phyloP scores from a whole-genome alignment of 2,888 invertebrate species.

The Drosophila birchii region DNA sequence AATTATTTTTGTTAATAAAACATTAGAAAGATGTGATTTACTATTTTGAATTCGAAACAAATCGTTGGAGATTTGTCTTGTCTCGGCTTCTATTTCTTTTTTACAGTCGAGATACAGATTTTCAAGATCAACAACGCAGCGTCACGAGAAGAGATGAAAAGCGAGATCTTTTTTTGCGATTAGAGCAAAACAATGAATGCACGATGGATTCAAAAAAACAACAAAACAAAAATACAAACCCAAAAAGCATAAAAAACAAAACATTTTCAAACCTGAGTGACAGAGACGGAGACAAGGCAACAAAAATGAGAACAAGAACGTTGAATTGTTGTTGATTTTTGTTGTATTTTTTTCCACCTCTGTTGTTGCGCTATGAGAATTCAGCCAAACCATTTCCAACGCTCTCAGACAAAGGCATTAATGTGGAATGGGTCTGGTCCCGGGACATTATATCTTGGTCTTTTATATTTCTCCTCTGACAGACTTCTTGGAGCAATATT shows the following conservation, averaged over 20 bases:
- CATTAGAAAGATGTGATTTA: slow-evolving; percentile 45
- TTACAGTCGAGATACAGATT: slow-evolving; percentile 48
- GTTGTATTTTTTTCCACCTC: slow-evolving; percentile 18
- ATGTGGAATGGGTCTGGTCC: slow-evolving; percentile 59
- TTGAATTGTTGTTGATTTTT: slow-evolving; percentile 58
- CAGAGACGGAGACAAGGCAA: slow-evolving; percentile 48
- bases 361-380: slow-evolving; percentile 70
- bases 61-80: slow-evolving; percentile 26
- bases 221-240: slow-evolving; percentile 46
- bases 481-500: slow-evolving; percentile 53
- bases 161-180: slow-evolving; percentile 75
- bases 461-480: slow-evolving; percentile 49
- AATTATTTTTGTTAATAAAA: too few relatives aligned
- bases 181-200: slow-evolving; percentile 77
- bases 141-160: slow-evolving; percentile 78
- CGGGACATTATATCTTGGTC: slow-evolving; percentile 32
- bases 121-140: slow-evolving; percentile 80
- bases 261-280: slow-evolving; percentile 51
- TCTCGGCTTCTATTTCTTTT: slow-evolving; percentile 16
- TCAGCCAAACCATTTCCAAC: slow-evolving; percentile 74
- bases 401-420: slow-evolving; percentile 68
- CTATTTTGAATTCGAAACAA: slow-evolving; percentile 59
- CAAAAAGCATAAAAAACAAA: slow-evolving; percentile 44
- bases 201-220: slow-evolving; percentile 66
- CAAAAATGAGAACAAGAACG: slow-evolving; percentile 79